Base-by-base conservation (phyloP, 1,140 invertebrate genomes). In the Eumeta japonica region DNA sequence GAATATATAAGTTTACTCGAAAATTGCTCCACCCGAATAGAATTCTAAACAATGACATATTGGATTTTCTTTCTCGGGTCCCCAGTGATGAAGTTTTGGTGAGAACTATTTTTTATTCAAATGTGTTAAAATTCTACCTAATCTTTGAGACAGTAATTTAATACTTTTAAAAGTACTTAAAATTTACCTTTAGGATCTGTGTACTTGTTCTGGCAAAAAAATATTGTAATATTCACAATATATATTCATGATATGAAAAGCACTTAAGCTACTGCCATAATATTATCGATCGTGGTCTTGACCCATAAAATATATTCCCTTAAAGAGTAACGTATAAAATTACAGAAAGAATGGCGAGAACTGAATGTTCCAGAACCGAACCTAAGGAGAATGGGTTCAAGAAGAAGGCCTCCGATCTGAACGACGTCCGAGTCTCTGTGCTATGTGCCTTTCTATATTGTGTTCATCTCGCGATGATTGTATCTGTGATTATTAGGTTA, bases 1-100 rank as follows among this genome's bases (percentile, higher is more conserved):
- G 95, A 62, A 80, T 96, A 24, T 94, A 95, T 75, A 98, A 98
- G 71, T 98, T 98, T 72, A 86, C 90, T 2, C 85, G 94, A 37
- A 92, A 95, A 60, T 77, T 97, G 39, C 58, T 97, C 16, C 82
- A 92, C 43, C 95, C 95, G 10, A 84, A 96, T 67, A 86, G 89
- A 35, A 85, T 97, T 58, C 90, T 92, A 12, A 98, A 98, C 71
- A 98, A 98, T 70, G 96, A 98, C 79, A 60, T 98, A n/a, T 71
- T 98, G 33, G 95, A 99, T 77, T 90, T 97, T 51, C 76, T 99
- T 39, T 95, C 93, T 0, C 75, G 96, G 45, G 90, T 98, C 38
- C 95, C 95, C 16, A 93, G 95, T 62, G 88, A 97, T 62, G 87
- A 90, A 62, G 88, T 93, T 75, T 75, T 96, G 76, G 86, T 90